phyloP scores from a whole-genome alignment of 2,888 invertebrate genomes.

The Periphyllus acericola region DNA sequence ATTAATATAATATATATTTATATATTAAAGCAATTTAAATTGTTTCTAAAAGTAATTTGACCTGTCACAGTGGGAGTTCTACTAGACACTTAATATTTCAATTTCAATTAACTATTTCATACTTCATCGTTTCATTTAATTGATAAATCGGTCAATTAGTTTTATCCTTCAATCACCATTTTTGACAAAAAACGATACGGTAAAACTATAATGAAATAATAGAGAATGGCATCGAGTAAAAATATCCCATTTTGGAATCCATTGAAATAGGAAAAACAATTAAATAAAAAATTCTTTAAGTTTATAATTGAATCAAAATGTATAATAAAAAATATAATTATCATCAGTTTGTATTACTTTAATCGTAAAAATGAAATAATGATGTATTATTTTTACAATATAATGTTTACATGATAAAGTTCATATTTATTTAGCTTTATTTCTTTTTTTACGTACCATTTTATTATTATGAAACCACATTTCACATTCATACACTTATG shows the following conservation, averaged over 20 bases:
- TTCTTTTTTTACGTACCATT: too few species aligned
- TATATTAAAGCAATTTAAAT: not conserved
- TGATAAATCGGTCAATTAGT: not conserved
- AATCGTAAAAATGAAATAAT: too few species aligned
- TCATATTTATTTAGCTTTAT: too few species aligned
- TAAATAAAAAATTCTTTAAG: not conserved
- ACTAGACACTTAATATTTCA: not conserved
- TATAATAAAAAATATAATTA: not conserved
- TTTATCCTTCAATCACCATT: not conserved
- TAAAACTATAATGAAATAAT: not conserved
- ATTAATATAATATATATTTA: too few species aligned
- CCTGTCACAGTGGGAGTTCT: not conserved
- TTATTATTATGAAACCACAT: too few species aligned
- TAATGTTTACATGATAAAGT: too few species aligned
- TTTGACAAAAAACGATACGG: not conserved
- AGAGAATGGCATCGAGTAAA: not conserved
- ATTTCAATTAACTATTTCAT: not conserved
- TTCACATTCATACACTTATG: too few species aligned
- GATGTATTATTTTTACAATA: too few species aligned
- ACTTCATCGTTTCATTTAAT: not conserved
- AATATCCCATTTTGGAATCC: not conserved
- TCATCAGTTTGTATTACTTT: too few species aligned
- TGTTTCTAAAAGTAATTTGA: not conserved
- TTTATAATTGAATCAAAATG: not conserved
- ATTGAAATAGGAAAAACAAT: not conserved